A percentile compares a stretch with the other conserved stretches of the same genome.
These are phyloP conservation scores for Progne subis DNA, from an alignment of 2,113 vertebrate genomes.

Conservation along the genomic window DNA sequence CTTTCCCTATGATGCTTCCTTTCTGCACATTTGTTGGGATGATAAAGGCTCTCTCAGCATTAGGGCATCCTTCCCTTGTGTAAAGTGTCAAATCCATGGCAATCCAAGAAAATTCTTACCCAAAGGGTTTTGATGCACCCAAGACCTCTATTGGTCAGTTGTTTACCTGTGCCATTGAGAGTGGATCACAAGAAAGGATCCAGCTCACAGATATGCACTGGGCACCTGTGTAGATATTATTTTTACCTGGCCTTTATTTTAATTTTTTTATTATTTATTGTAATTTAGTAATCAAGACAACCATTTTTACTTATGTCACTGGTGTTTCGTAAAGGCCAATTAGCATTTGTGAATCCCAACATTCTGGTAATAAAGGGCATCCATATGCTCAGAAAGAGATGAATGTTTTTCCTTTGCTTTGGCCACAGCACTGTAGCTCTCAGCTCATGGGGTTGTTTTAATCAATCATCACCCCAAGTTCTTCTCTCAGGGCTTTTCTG, in stretches of 20 bases:
- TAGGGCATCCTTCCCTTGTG: not conserved
- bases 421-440: not conserved
- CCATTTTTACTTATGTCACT: not conserved
- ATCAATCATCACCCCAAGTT: not conserved
- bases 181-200: not conserved
- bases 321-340: not conserved
- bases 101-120: not conserved
- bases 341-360: not conserved
- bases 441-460: not conserved
- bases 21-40: not conserved
- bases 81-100: not conserved
- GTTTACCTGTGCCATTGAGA: not conserved
- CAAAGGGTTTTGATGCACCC: not conserved
- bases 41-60: not conserved
- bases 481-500: not conserved
- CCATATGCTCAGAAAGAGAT: not conserved
- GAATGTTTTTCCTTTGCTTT: not conserved
- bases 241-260: not conserved
- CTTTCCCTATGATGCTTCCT: not conserved
- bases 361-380: not conserved
- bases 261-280: not conserved
- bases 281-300: not conserved
- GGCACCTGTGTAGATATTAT: not conserved
- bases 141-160: not conserved
- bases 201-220: not conserved